Base-by-base conservation (phyloP, 2,797 vertebrate genomes). In the Cossypha caffra region DNA sequence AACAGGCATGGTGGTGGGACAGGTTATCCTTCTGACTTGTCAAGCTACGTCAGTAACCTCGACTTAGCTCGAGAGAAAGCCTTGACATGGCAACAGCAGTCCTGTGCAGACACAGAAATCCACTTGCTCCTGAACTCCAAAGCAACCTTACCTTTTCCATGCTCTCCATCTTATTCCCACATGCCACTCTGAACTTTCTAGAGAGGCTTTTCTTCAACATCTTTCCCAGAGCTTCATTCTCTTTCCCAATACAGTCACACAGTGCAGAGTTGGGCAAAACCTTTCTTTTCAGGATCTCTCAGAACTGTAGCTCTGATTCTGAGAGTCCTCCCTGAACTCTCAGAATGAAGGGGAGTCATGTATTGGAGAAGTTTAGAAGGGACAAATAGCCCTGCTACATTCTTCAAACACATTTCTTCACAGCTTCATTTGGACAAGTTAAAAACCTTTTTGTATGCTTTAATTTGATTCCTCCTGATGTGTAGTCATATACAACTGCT, bases 91-190 rank as follows among this genome's bases (percentile, higher is more conserved):
- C 29, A 59, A 31, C 26, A 42, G 19, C 23, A 85, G 9, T 43
- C 50, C 24, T 48, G 7, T 31, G 57, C 31, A 48, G n/a, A 14
- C 29, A 23, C 16, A 51, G 26, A 29, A 61, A 64, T 37, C 11
- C 21, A 9, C 23, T 31, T 58, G 5, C 9, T 66, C 9, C 25
- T 47, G 11, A 38, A 19, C 5, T 67, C 24, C n/a, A 38, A 33
- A 48, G 13, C 9, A 66, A n/a, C 25, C 11, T 71, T 54, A 11
- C 7, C 5, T 77, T 67, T 51, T 67, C 31, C 37, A 23, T 9
- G 3, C 5, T 33, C 37, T 35, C 33, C 40, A 7, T 4, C 23
- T 16, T 37, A 5, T 58, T 71, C 21, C 7, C 11, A 4, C 0
- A 1, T 35, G 13, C 7, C n/a, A 63, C 13, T 10, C 33, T 19